Evolutionary conservation across 1,140 invertebrate species (phyloP).

Genomic region (Antheraea mylitta): DNA sequence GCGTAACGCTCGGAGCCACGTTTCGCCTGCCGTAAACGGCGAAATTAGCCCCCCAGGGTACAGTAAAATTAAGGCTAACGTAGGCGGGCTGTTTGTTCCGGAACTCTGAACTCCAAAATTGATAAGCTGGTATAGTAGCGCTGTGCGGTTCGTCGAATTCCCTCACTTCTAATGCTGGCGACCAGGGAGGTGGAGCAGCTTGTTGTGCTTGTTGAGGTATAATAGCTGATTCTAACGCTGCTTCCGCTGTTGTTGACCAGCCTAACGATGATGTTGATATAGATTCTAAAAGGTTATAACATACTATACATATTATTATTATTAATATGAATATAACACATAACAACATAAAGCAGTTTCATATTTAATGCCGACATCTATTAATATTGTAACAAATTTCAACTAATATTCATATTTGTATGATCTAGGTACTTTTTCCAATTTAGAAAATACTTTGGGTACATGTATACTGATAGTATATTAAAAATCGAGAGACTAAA

Average conservation of each 20-base stretch:
- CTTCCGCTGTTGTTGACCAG: constrained; percentile 74
- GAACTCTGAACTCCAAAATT: constrained; percentile 95
- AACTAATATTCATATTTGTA: too few relatives aligned
- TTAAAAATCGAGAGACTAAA: too few relatives aligned
- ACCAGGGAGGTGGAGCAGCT: constrained; percentile 84
- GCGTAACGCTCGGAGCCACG: constrained; percentile 94
- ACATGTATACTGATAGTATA: too few relatives aligned
- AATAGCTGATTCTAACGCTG: constrained; percentile 80
- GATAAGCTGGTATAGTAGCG: constrained; percentile 90
- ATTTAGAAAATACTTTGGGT: too few relatives aligned
- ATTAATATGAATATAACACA: too few relatives aligned
- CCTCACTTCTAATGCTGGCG: constrained; percentile 88
- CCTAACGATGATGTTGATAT: constrained; percentile 76
- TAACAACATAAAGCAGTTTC: too few relatives aligned
- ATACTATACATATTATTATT: neutral
- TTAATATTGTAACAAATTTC: too few relatives aligned
- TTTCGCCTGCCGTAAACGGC: constrained; percentile 96
- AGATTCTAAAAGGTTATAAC: constrained; percentile 58
- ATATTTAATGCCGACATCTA: too few relatives aligned
- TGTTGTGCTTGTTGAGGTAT: constrained; percentile 83
- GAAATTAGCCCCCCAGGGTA: constrained; percentile 94
- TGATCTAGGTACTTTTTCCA: too few relatives aligned
- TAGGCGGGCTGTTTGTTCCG: constrained; percentile 92
- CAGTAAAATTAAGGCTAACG: constrained; percentile 92
- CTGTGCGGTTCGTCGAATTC: constrained; percentile 90